Evolutionary conservation across 1,140 invertebrate genomes (phyloP).

Genomic region (Dreissena rostriformis): DNA sequence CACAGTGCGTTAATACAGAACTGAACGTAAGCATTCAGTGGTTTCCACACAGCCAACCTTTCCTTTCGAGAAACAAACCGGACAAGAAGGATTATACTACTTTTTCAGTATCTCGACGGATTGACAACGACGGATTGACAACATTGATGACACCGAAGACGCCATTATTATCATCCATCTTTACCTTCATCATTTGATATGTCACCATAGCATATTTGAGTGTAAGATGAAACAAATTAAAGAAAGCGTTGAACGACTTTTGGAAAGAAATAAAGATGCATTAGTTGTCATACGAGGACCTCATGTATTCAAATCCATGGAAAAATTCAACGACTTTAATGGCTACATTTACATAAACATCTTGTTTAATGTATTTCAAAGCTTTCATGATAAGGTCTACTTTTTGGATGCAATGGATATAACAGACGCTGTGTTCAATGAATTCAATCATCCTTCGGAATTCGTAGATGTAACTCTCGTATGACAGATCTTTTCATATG

Average conservation of each 20-base stretch:
- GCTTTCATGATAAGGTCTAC: too few relatives aligned
- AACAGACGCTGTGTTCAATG: too few relatives aligned
- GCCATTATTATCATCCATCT: conserved; percentile 13
- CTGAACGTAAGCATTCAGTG: background rate
- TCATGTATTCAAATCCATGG: too few relatives aligned
- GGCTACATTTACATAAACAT: too few relatives aligned
- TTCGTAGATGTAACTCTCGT: too few relatives aligned
- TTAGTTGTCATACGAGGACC: background rate
- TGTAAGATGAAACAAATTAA: background rate
- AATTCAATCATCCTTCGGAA: too few relatives aligned
- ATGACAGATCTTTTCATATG: too few relatives aligned
- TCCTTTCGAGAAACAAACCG: background rate
- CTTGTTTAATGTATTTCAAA: too few relatives aligned
- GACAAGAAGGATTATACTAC: conserved; percentile 6
- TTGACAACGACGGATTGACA: too few relatives aligned
- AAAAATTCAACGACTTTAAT: too few relatives aligned
- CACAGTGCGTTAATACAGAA: background rate
- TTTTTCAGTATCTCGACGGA: background rate
- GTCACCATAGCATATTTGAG: conserved; percentile 18
- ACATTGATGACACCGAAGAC: conserved; percentile 1
- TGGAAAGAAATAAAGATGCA: background rate
- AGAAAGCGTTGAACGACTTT: background rate
- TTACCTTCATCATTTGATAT: background rate
- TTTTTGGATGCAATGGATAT: too few relatives aligned
- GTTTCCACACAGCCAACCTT: conserved; percentile 24